Evolutionary conservation across 2,888 invertebrate species (phyloP), one percentile per base, ranked within the genome.

Genomic region (Esperia sulphurella): DNA sequence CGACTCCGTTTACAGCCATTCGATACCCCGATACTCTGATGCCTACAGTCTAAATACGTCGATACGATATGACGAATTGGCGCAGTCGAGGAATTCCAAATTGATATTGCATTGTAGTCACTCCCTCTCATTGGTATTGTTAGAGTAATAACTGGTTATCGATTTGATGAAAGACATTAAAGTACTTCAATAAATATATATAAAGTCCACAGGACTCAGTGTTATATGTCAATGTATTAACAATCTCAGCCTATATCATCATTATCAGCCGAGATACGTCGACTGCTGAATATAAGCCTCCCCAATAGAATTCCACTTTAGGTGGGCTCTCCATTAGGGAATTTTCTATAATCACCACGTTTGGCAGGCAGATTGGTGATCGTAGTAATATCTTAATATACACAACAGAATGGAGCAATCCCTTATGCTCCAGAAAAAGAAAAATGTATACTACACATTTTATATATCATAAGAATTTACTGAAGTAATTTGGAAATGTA

Each of bases 31-130:
- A 74, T 68, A 72, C 65, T 61, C 21, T 2, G 21, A 21, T 21
- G 5, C 21, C 21, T 21, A 21, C 57, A 69, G 67, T 68, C 71
- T 70, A 73, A 75, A 73, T 71, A 73, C 65, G 69, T 69, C 70
- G 66, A 66, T 65, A 68, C 68, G 63, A 52, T 70, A 75, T 79
- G 74, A 76, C 68, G 70, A 71, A 79, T 76, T 68, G 59, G 59
- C 52, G 53, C 51, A 50, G 52, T 51, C 63, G 55, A 61, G 72
- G 74, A 73, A 77, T 79, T 70, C 68, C 70, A 75, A 77, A 79
- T 77, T 75, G 73, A 71, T 76, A 74, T 74, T 65, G 71, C 71
- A 69, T 65, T 71, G 65, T 71, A 70, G 71, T 75, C 70, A 70
- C 71, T 72, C 69, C 71, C 68, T 68, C 66, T 67, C 64, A 14